Conservation (phyloP, 2,113 vertebrate species). For the Barnardius zonarius region DNA sequence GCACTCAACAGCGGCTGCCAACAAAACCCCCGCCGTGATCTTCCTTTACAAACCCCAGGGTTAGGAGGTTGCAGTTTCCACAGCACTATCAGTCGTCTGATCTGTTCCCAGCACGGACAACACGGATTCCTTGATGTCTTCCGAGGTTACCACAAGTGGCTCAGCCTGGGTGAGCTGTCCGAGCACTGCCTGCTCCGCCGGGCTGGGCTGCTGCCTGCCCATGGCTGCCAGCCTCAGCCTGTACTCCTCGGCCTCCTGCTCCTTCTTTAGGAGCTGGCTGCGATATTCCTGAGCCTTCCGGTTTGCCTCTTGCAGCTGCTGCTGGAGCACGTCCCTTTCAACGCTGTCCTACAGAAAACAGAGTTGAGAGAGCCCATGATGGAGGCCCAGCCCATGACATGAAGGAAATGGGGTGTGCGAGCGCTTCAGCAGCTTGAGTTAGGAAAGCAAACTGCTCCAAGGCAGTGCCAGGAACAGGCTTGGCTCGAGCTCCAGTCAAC, state of each 20-base stretch:
- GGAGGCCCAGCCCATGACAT: not conserved
- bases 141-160: slow-evolving; percentile 73
- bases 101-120: slow-evolving; percentile 45
- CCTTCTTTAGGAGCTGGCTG: slow-evolving; percentile 83
- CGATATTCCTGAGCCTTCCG: slow-evolving; percentile 83
- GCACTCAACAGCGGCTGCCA: not conserved
- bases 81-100: not conserved
- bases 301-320: slow-evolving; percentile 84
- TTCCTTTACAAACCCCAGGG: not conserved
- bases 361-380: not conserved
- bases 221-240: slow-evolving; percentile 84
- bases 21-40: not conserved
- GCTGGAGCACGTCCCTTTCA: slow-evolving; percentile 75
- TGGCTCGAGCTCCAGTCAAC: not conserved
- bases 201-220: slow-evolving; percentile 70
- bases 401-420: not conserved
- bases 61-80: slow-evolving; percentile 45
- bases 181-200: not conserved
- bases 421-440: not conserved
- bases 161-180: slow-evolving; percentile 50
- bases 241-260: slow-evolving; percentile 86
- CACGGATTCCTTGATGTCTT: slow-evolving; percentile 54
- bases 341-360: slow-evolving; percentile 17
- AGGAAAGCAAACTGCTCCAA: not conserved
- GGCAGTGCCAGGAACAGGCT: fast-evolving